Percentiles rank a stretch among this genome's conserved stretches.
phyloP scores from a whole-genome alignment of 1,140 invertebrate species.

The Drosophila watanabei region DNA sequence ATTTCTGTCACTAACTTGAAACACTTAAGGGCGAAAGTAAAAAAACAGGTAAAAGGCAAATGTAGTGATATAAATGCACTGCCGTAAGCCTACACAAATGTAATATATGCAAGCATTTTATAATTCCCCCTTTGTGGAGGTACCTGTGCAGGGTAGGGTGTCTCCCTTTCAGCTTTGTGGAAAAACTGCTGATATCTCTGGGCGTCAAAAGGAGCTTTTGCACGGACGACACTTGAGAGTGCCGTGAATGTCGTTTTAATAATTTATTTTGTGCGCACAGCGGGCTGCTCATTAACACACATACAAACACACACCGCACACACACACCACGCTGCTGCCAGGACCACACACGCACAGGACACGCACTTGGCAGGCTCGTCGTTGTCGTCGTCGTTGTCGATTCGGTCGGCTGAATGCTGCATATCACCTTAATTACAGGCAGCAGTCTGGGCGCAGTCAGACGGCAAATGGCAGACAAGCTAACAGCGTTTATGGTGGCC shows the following conservation, averaged over 20 bases:
- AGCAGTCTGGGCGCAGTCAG: constrained; percentile 79
- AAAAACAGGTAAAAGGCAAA: constrained; percentile 1
- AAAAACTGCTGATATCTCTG: constrained; percentile 31
- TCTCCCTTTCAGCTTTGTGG: constrained; percentile 10
- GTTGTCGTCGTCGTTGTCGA: constrained; percentile 42
- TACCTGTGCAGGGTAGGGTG: constrained; percentile 14
- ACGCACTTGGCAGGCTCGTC: constrained; percentile 64
- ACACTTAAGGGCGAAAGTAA: constrained; percentile 1
- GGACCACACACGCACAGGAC: constrained; percentile 61
- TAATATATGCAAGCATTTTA: constrained; percentile 22
- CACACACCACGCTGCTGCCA: constrained; percentile 1
- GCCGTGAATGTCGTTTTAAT: constrained; percentile 72
- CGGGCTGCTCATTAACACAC: constrained; percentile 79
- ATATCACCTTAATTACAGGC: constrained; percentile 84
- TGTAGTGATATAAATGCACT: constrained; percentile 6
- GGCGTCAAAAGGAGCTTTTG: constrained; percentile 45
- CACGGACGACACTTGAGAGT: constrained; percentile 47
- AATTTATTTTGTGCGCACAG: constrained; percentile 77
- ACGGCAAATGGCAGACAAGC: constrained; percentile 79
- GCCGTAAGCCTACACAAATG: constrained; percentile 1
- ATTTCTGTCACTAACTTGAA: neutral
- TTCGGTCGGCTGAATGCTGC: constrained; percentile 68
- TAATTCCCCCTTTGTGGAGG: constrained; percentile 20
- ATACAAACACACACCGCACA: constrained; percentile 51
- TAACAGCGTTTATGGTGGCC: constrained; percentile 76